Evolutionary conservation across 2,797 vertebrate species (phyloP).

Genomic region (Pangasius sanitwongsei): DNA sequence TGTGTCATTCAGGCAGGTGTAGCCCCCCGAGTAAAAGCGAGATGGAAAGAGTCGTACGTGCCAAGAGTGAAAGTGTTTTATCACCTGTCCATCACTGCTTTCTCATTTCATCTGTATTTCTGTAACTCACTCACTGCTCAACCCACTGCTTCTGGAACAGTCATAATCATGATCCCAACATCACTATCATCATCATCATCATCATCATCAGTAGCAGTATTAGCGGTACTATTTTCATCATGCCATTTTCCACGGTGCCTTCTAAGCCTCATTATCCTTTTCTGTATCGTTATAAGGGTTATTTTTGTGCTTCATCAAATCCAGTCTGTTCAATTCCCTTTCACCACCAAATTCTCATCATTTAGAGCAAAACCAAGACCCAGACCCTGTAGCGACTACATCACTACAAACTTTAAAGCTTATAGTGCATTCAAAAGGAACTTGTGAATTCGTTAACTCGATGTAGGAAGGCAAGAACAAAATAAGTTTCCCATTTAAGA

Average conservation of each 20-base stretch:
- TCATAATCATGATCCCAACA: background rate
- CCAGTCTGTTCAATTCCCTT: background rate
- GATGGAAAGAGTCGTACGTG: background rate
- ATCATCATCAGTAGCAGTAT: background rate
- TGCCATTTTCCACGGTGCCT: background rate
- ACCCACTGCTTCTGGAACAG: background rate
- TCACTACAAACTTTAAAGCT: slow-evolving; percentile 3
- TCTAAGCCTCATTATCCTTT: background rate
- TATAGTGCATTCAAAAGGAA: background rate
- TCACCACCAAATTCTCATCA: background rate
- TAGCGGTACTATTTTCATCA: background rate
- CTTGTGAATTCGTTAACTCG: slow-evolving; percentile 2
- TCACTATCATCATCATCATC: background rate
- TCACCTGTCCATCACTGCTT: slow-evolving; percentile 16
- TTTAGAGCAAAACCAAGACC: background rate
- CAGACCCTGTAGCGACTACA: background rate
- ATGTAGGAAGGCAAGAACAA: background rate
- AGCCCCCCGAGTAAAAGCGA: background rate
- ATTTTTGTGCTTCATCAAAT: slow-evolving; percentile 9
- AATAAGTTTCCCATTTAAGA: slow-evolving; percentile 3
- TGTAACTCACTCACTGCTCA: background rate
- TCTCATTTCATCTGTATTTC: background rate
- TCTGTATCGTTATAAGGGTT: background rate
- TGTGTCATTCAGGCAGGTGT: slow-evolving; percentile 23
- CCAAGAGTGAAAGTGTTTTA: slow-evolving; percentile 14